These are phyloP conservation scores for Lampropteryx suffumata DNA, from an alignment of 2,888 invertebrate genomes.

Conservation along the genomic window DNA sequence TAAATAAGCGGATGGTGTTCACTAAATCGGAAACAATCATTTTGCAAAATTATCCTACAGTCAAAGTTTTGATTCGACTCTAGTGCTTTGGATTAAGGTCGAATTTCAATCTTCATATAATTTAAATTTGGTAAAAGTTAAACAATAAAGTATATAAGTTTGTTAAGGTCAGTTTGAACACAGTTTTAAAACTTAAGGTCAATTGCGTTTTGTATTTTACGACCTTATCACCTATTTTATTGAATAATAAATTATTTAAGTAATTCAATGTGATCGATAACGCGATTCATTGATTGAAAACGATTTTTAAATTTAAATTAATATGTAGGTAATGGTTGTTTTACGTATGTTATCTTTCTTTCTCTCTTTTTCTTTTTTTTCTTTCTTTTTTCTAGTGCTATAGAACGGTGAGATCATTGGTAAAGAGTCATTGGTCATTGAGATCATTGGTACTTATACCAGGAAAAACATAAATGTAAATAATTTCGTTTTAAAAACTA, in stretches of 20 bases:
- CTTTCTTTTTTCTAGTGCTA: no score
- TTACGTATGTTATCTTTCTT: no score
- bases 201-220: slow-evolving; percentile 7
- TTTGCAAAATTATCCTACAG: slow-evolving; percentile 29
- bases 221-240: slow-evolving; percentile 16
- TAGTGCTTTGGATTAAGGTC: slow-evolving; percentile 9
- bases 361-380: no score
- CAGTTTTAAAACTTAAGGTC: slow-evolving; percentile 12
- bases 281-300: no score
- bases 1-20: slow-evolving; percentile 47
- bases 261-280: slow-evolving; percentile 8
- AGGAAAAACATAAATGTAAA: no score
- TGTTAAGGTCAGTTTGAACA: slow-evolving; percentile 30
- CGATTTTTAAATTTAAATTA: no score
- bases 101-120: slow-evolving; percentile 5
- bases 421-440: no score
- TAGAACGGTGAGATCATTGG: no score
- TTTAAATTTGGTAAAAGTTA: slow-evolving; percentile 10
- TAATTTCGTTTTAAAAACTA: no score
- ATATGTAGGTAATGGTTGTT: no score
- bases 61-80: slow-evolving; percentile 1
- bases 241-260: slow-evolving; percentile 9
- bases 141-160: slow-evolving; percentile 30
- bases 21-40: slow-evolving; percentile 42
- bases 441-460: no score